Percentiles rank a stretch among this genome's conserved stretches.
Evolutionary conservation across 2,888 invertebrate genomes (phyloP).

Genomic region (Hipparchia sbordonii): DNA sequence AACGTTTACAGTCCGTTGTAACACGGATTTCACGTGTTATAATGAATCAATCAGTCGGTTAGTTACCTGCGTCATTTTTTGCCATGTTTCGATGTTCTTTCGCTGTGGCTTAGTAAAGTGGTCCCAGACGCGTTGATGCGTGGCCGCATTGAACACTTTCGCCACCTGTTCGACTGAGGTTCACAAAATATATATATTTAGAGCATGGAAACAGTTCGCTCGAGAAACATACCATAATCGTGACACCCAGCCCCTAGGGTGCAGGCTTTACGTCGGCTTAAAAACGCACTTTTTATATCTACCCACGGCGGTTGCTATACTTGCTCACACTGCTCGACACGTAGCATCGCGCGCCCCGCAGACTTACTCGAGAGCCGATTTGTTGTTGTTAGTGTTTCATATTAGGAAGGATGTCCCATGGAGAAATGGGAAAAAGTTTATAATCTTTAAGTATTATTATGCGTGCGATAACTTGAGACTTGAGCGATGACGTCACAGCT

Average conservation of each 20-base stretch:
- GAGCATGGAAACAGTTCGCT: conserved; percentile 56
- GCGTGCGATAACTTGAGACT: too few relatives aligned
- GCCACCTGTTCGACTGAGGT: conserved; percentile 98
- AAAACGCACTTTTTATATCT: conserved; percentile 51
- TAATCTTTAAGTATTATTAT: too few relatives aligned
- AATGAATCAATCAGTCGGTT: conserved; percentile 21
- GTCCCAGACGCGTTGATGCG: conserved; percentile 99
- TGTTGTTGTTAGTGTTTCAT: background rate
- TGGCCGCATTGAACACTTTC: conserved; percentile 97
- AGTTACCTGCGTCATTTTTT: conserved; percentile 95
- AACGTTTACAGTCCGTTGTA: background rate
- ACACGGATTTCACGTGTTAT: background rate
- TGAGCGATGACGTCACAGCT: too few relatives aligned
- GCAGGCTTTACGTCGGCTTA: conserved; percentile 39
- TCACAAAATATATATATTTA: conserved; percentile 75
- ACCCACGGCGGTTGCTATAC: conserved; percentile 43
- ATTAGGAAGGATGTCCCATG: background rate
- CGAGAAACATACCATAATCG: conserved; percentile 71
- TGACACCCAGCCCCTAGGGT: conserved; percentile 57
- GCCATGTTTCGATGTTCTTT: conserved; percentile 99
- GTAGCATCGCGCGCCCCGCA: conserved; percentile 5
- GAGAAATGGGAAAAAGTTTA: background rate
- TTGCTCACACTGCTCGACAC: conserved; percentile 7
- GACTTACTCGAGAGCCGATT: conserved; percentile 1
- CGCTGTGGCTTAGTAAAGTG: conserved; percentile 99